Evolutionary conservation across 2,888 invertebrate genomes (phyloP), one percentile per base, ranked within the genome.

Genomic region (Marronus borbonicus): DNA sequence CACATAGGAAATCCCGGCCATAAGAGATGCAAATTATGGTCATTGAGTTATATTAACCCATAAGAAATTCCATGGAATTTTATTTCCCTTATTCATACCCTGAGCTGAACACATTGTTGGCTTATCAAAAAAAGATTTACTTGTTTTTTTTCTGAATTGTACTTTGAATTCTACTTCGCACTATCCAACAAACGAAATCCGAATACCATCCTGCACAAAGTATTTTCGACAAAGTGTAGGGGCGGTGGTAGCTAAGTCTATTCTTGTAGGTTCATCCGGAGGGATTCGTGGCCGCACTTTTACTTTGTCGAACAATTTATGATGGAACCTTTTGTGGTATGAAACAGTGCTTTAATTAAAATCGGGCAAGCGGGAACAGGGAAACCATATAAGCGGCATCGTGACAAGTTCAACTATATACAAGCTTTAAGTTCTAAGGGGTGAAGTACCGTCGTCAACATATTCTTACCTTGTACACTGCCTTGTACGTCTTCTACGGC

Each of bases 331-430:
- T 74, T 74, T 74, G 72, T 74, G 62, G 49, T 74, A 60, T 49
- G 72, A 62, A 74, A 74, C 72, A 62, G 49, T 62, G 60, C 20
- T 74, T 74, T 74, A 74, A 74, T 74, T 74, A 74, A 74, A 74
- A 60, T 74, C 60, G 49, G 44, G 72, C 72, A 28, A 28, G 49
- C 72, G 31, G 44, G 72, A 60, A 39, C 31, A 55, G 44, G 72
- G 72, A 39, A 74, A n/a, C 72, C 58, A 39, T 28, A 24, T 7
- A 31, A 62, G 31, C 62, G 12, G 62, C 31, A 20, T 28, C 24
- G 62, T 31, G 62, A 62, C 62, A 62, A 24, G 24, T 62, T 31
- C 2, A 28, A 62, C 62, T 31, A 62, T 28, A 7, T 28, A 31
- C 62, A 31, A 31, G 14, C 62, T 62, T 31, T 31, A 62, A 31